These are phyloP conservation scores for Trichoplusia ni DNA, from an alignment of 1,140 invertebrate genomes.

Conservation along the genomic window DNA sequence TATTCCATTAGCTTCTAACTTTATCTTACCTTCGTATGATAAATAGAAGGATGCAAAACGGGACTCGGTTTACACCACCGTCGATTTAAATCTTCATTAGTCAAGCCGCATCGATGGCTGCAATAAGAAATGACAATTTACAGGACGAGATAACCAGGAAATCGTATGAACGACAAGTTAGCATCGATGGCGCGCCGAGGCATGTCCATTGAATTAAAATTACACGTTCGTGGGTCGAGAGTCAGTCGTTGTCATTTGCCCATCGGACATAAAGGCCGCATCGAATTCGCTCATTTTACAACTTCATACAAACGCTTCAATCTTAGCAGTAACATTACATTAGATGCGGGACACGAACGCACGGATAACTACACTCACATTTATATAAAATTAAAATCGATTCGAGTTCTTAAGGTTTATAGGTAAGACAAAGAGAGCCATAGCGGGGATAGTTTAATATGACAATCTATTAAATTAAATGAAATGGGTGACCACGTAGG, in stretches of 20 bases:
- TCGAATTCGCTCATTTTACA: conserved; percentile 38
- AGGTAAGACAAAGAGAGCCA: conserved; percentile 53
- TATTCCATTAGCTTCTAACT: conserved; percentile 7
- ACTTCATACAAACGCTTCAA: conserved; percentile 36
- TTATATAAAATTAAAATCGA: conserved; percentile 65
- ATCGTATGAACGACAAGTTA: conserved; percentile 45
- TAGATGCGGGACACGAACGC: conserved; percentile 58
- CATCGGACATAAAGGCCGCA: conserved; percentile 32
- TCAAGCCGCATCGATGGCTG: conserved; percentile 90
- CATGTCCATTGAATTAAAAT: conserved; percentile 54
- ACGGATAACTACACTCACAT: conserved; percentile 34
- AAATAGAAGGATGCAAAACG: conserved; percentile 90
- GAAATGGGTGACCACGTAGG: conserved; percentile 51
- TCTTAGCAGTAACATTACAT: conserved; percentile 46
- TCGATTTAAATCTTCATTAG: conserved; percentile 91
- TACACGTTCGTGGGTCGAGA: conserved; percentile 46
- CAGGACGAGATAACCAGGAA: conserved; percentile 52
- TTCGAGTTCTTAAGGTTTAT: conserved; percentile 54
- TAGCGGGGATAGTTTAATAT: conserved; percentile 60
- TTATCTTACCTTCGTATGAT: conserved; percentile 87
- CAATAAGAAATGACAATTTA: conserved; percentile 70
- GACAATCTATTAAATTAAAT: conserved; percentile 65
- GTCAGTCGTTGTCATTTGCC: conserved; percentile 48
- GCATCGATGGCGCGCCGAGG: conserved; percentile 41
- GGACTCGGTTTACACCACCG: conserved; percentile 89